A percentile compares a stretch with the other conserved stretches of the same genome.
phyloP scores from a whole-genome alignment of 2,113 vertebrate species.

The Anolis carolinensis region DNA sequence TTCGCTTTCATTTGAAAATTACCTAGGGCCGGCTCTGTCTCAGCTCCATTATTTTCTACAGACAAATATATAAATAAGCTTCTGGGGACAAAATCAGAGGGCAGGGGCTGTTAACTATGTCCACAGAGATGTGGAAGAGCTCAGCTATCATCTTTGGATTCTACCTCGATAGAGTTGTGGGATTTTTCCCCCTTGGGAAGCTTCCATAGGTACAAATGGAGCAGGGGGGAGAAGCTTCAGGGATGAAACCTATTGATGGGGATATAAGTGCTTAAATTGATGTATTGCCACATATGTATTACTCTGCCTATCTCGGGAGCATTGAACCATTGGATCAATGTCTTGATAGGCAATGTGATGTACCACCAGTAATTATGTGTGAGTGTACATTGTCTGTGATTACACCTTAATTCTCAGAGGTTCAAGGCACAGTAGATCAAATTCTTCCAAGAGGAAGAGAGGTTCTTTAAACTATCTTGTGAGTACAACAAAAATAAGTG shows the following conservation, averaged over 20 bases:
- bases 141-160: neutral
- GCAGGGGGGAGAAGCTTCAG: neutral
- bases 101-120: neutral
- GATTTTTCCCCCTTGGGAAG: neutral
- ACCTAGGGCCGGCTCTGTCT: too few relatives aligned
- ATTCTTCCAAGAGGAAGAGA: neutral
- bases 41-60: neutral
- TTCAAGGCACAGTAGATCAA: neutral
- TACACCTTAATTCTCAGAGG: neutral
- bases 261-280: neutral
- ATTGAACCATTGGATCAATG: neutral
- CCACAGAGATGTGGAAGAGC: neutral
- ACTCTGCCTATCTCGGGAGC: neutral
- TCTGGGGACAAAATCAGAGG: neutral
- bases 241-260: neutral
- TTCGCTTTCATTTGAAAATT: too few relatives aligned
- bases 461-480: neutral
- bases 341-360: neutral
- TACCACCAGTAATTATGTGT: neutral
- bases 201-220: neutral
- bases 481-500: constrained; percentile 1
- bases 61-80: too few relatives aligned
- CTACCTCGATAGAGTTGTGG: neutral
- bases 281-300: neutral
- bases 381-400: neutral